phyloP scores from a whole-genome alignment of 2,797 vertebrate species.

The Falco peregrinus region DNA sequence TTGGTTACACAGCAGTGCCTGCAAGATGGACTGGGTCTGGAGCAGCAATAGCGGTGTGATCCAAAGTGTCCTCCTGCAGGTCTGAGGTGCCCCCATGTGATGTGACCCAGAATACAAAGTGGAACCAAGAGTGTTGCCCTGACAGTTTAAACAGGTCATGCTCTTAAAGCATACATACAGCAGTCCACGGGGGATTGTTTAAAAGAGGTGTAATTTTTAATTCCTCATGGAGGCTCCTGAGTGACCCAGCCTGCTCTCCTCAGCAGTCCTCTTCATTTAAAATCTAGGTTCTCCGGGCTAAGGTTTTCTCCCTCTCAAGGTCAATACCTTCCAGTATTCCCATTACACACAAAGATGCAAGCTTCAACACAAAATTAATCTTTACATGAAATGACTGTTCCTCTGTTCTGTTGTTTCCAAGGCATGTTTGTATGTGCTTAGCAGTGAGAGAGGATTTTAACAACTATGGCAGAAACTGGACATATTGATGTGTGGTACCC shows the following conservation, averaged over 20 bases:
- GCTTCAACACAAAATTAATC: background rate
- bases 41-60: background rate
- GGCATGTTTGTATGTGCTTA: background rate
- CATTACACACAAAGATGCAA: background rate
- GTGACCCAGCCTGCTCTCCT: background rate
- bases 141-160: background rate
- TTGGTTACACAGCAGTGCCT: background rate
- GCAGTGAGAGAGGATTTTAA: background rate
- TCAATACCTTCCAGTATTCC: background rate
- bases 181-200: background rate
- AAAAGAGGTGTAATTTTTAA: background rate
- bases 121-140: background rate
- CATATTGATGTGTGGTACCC: background rate
- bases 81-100: background rate
- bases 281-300: background rate
- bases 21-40: rapidly evolving
- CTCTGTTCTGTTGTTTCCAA: background rate
- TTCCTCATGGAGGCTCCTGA: background rate
- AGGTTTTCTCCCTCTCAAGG: background rate
- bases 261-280: background rate
- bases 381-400: background rate
- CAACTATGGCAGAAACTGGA: background rate
- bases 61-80: background rate
- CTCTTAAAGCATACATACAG: background rate
- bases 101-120: background rate